A percentile compares a stretch with the other conserved stretches of the same genome.
phyloP scores from a whole-genome alignment of 2,888 invertebrate genomes.

The Epistrophella euchroma region DNA sequence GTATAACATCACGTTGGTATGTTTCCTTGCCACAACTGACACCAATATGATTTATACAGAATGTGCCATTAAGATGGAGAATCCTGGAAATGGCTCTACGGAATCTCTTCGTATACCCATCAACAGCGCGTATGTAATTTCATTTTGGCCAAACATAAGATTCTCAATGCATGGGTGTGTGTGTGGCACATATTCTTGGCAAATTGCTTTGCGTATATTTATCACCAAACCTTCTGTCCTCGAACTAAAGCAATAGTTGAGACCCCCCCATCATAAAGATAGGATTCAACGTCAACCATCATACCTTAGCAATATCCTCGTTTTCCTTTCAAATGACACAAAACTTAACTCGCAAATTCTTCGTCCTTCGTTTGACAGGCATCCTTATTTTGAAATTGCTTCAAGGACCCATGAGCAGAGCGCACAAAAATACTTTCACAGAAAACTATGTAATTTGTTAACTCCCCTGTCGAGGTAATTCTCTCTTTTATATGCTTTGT shows the following conservation, averaged over 20 bases:
- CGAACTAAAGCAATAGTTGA: neutral
- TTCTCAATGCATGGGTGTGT: neutral
- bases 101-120: slow-evolving; percentile 7
- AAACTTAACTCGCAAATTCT: slow-evolving; percentile 20
- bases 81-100: neutral
- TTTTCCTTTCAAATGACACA: slow-evolving; percentile 17
- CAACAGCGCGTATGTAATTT: slow-evolving; percentile 15
- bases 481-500: slow-evolving; percentile 8
- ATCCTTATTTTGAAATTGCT: slow-evolving; percentile 16
- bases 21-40: slow-evolving; percentile 28
- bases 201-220: slow-evolving; percentile 48
- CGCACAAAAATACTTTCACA: slow-evolving; percentile 42
- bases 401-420: slow-evolving; percentile 32
- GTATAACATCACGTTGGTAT: neutral
- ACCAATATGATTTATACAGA: slow-evolving; percentile 42
- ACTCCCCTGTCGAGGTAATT: slow-evolving; percentile 36
- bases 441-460: slow-evolving; percentile 66
- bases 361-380: slow-evolving; percentile 15
- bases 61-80: slow-evolving; percentile 46
- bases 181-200: slow-evolving; percentile 7
- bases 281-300: slow-evolving; percentile 29
- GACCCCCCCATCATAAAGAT: slow-evolving; percentile 12
- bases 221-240: slow-evolving; percentile 25
- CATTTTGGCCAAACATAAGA: slow-evolving; percentile 10
- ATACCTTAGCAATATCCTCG: slow-evolving; percentile 17